phyloP scores from a whole-genome alignment of 2,797 vertebrate genomes.

The Rallus crepitans region DNA sequence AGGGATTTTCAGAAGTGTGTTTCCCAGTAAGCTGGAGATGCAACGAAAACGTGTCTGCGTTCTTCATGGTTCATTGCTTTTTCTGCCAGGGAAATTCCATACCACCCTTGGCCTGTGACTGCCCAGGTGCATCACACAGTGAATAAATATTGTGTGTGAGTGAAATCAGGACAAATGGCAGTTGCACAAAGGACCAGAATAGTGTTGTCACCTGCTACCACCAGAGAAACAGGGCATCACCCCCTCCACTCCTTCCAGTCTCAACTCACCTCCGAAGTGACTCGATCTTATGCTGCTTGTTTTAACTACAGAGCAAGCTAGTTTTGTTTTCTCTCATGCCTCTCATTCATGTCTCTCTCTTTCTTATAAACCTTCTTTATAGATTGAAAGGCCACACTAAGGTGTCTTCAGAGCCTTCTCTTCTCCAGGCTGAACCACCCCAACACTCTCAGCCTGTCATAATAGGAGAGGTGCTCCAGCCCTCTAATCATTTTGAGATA shows the following conservation, averaged over 20 bases:
- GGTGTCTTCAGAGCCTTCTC: neutral
- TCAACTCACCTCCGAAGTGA: neutral
- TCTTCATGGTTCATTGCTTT: neutral
- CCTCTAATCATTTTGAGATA: neutral
- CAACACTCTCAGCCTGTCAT: neutral
- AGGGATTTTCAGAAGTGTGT: neutral
- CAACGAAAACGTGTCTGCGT: neutral
- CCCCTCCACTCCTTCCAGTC: neutral
- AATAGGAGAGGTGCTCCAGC: neutral
- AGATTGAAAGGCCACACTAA: neutral
- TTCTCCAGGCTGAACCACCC: neutral
- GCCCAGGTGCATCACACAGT: neutral
- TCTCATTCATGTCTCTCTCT: neutral
- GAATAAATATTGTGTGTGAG: slow-evolving; percentile 20
- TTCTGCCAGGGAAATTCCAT: neutral
- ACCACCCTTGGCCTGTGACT: slow-evolving; percentile 17
- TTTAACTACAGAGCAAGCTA: neutral
- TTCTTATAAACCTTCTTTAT: neutral
- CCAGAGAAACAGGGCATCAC: neutral
- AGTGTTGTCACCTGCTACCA: slow-evolving; percentile 3
- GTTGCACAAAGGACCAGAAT: neutral
- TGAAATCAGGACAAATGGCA: slow-evolving; percentile 10
- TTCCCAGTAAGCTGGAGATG: neutral
- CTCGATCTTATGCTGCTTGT: neutral
- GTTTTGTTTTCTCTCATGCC: neutral